These are phyloP conservation scores for Temnopleurus reevesii DNA, from an alignment of 53 echinoderm and acorn worm genomes.

Conservation along the genomic window DNA sequence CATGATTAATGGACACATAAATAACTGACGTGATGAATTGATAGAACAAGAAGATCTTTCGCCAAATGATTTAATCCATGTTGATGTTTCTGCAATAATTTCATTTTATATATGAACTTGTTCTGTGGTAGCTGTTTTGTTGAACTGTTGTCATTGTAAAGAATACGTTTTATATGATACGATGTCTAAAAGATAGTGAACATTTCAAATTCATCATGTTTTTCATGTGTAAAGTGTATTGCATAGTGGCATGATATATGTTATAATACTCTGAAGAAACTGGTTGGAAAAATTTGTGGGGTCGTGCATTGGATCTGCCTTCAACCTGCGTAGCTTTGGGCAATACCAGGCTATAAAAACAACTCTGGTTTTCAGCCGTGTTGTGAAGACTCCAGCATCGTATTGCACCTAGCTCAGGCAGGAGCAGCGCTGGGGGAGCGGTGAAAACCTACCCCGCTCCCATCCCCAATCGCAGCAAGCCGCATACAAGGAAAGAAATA, in stretches of 20 bases:
- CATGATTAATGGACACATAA: no score
- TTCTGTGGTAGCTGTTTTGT: no score
- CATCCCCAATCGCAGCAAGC: neutral
- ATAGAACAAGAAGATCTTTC: no score
- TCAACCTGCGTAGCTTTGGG: conserved; percentile 35
- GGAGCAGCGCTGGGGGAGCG: neutral
- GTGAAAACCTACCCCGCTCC: neutral
- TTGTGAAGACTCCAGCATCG: conserved; percentile 29
- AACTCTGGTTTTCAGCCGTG: neutral
- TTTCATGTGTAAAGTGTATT: no score
- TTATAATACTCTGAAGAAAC: neutral
- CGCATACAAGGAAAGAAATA: neutral
- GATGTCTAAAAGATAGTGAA: no score
- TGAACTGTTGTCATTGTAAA: no score
- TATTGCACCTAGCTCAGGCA: conserved; percentile 9
- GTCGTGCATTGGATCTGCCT: neutral
- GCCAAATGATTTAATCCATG: no score
- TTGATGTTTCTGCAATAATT: no score
- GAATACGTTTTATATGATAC: no score
- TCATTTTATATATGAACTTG: no score
- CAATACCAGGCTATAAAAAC: conserved; percentile 58
- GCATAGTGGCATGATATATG: neutral
- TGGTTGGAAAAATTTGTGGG: neutral
- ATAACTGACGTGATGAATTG: no score
- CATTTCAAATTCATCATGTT: no score